Percentiles rank a stretch among this genome's conserved stretches.
Conservation (phyloP, 2,113 vertebrate species). For the Symphodus melops region DNA sequence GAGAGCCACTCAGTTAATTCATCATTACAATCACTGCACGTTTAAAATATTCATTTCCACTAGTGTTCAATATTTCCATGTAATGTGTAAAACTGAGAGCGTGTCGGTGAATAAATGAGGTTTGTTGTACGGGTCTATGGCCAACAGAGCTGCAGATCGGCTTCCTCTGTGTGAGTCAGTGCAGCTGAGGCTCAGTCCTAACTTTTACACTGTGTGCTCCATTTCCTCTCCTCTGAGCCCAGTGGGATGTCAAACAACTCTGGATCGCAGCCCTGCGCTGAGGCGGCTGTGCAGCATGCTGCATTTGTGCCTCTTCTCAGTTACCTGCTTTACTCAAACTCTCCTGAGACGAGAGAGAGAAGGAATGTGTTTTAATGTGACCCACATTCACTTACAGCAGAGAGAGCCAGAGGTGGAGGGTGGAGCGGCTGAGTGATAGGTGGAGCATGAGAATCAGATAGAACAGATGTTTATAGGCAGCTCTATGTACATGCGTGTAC, state of each 20-base stretch:
- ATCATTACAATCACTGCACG: neutral
- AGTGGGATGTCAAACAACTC: slow-evolving; percentile 43
- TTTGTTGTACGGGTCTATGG: slow-evolving; percentile 26
- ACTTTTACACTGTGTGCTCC: slow-evolving; percentile 41
- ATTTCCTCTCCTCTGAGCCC: slow-evolving; percentile 52
- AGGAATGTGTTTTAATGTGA: slow-evolving; percentile 48
- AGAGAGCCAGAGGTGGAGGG: slow-evolving; percentile 39
- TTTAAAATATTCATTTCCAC: neutral
- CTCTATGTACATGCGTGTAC: neutral
- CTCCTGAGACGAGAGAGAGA: slow-evolving; percentile 47
- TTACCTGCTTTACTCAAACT: slow-evolving; percentile 50
- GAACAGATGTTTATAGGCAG: neutral
- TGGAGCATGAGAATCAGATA: slow-evolving; percentile 10
- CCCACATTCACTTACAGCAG: slow-evolving; percentile 62
- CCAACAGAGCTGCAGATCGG: slow-evolving; percentile 34
- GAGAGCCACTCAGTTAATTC: neutral
- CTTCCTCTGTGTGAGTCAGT: slow-evolving; percentile 43
- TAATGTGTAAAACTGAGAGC: neutral
- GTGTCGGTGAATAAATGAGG: slow-evolving; percentile 21
- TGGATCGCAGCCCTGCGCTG: slow-evolving; percentile 19
- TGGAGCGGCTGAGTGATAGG: slow-evolving; percentile 35
- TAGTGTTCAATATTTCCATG: neutral
- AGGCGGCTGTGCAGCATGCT: slow-evolving; percentile 30
- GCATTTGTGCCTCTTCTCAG: slow-evolving; percentile 34
- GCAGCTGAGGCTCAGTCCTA: slow-evolving; percentile 41